Evolutionary conservation across 2,113 vertebrate species (phyloP).

Genomic region (Phasianus colchicus): DNA sequence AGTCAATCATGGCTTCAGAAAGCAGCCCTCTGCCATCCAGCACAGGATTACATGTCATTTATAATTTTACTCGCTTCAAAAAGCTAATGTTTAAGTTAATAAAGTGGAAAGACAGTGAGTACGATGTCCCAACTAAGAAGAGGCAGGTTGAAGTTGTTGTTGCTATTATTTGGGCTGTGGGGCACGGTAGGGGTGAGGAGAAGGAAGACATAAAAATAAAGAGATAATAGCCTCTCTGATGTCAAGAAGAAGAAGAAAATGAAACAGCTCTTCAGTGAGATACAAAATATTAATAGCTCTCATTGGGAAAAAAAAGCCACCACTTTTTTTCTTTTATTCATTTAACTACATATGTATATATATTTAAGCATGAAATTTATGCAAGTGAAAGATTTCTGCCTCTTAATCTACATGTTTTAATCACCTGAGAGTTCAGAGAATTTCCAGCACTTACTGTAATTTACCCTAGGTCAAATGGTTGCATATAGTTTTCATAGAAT

Average conservation of each 20-base stretch:
- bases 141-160: conserved; percentile 39
- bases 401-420: not conserved
- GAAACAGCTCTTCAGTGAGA: not conserved
- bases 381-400: not conserved
- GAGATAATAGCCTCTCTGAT: conserved; percentile 28
- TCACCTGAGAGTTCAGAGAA: not conserved
- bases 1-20: conserved; percentile 27
- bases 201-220: conserved; percentile 43
- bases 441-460: not conserved
- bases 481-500: not conserved
- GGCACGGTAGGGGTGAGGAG: conserved; percentile 34
- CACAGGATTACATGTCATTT: conserved; percentile 61
- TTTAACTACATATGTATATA: conserved; percentile 14
- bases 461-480: not conserved
- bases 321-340: not conserved
- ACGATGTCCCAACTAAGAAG: not conserved
- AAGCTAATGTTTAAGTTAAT: conserved; percentile 69
- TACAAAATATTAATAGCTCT: not conserved
- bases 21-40: conserved; percentile 40
- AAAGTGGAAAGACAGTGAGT: conserved; percentile 66
- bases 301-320: not conserved
- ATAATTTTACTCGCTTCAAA: conserved; percentile 64
- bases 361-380: conserved; percentile 21
- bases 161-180: conserved; percentile 53
- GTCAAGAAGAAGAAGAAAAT: conserved; percentile 31